phyloP scores from a whole-genome alignment of 2,113 vertebrate genomes.

The Stegastes partitus region DNA sequence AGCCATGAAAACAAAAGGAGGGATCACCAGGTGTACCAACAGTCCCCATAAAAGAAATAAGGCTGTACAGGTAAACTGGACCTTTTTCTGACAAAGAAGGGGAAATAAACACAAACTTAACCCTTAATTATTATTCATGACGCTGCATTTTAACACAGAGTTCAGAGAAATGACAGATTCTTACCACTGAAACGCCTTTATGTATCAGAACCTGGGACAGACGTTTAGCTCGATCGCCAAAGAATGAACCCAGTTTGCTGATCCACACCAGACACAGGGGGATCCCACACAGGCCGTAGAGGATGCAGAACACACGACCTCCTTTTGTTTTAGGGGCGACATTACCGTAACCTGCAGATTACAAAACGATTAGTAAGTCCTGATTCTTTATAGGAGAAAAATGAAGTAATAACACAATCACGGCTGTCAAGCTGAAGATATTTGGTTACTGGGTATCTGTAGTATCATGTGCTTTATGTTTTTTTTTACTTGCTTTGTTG shows the following conservation, averaged over 20 bases:
- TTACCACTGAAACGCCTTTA: slow-evolving; percentile 92
- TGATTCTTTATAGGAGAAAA: no score
- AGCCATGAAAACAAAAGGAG: slow-evolving; percentile 93
- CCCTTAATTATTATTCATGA: no score
- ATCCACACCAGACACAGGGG: slow-evolving; percentile 98
- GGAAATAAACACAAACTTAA: background rate
- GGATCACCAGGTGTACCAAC: slow-evolving; percentile 93
- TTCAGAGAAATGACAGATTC: slow-evolving; percentile 23
- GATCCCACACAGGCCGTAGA: slow-evolving; percentile 96
- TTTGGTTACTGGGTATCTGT: no score
- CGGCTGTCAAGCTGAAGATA: no score
- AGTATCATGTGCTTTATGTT: no score
- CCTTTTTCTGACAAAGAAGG: slow-evolving; percentile 87
- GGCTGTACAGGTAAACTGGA: slow-evolving; percentile 93
- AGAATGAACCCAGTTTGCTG: slow-evolving; percentile 96
- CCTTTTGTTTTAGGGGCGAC: slow-evolving; percentile 92
- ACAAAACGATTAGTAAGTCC: background rate
- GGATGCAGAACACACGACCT: slow-evolving; percentile 95
- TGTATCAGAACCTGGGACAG: slow-evolving; percentile 92
- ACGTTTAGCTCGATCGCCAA: slow-evolving; percentile 93
- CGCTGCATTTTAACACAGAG: background rate
- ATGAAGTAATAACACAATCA: no score
- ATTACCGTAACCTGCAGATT: slow-evolving; percentile 92
- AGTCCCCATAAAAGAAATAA: slow-evolving; percentile 96
- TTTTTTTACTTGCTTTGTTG: background rate